Evolutionary conservation across 2,113 vertebrate species (phyloP), one percentile per base, ranked within the genome.

Genomic region (Cebus imitator): DNA sequence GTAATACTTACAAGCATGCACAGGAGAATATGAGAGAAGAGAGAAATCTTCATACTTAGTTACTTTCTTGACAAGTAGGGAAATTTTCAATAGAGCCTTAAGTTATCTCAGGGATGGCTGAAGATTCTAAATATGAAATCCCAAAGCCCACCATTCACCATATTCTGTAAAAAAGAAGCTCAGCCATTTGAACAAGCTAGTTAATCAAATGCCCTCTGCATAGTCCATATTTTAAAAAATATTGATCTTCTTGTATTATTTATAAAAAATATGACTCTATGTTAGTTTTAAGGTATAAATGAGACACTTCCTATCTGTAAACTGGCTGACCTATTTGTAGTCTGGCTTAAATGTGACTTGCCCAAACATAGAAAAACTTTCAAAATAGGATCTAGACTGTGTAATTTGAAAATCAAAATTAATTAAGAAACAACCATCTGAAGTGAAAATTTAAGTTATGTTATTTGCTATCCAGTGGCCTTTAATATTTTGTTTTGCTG

Each of bases 221-320:
- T 91, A 89, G 55, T 48, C 23, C 64, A 43, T 72, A 32, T 75
- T 95, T 73, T 73, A 21, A 66, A 72, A 96, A 88, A 88, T 61
- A 2, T 8, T 57, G 9, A 21, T 72, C 16, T 5, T 64, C 27
- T 95, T 58, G 3, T 95, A 50, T 92, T 8, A 94, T 87, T 96
- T 95, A 70, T 91, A 78, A 96, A 86, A 96, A 64, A 11, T 79
- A 4, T 80, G 86, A 93, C 80, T 90, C 18, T 12, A 70, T 87
- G 43, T 97, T 89, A 43, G 12, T 94, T 93, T 96, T 94, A 75
- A 89, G 70, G 35, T 89, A 93, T 94, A 89, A 93, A n/a, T 87
- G n/a, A 48, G 61, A 50, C n/a, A 45, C 17, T 72, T 94, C n/a
- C 50, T 81, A 1, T 52, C 55, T 92, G 55, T 81, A 87, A 96